phyloP scores from a whole-genome alignment of 2,797 vertebrate genomes.

The Triplophysa bombifrons region DNA sequence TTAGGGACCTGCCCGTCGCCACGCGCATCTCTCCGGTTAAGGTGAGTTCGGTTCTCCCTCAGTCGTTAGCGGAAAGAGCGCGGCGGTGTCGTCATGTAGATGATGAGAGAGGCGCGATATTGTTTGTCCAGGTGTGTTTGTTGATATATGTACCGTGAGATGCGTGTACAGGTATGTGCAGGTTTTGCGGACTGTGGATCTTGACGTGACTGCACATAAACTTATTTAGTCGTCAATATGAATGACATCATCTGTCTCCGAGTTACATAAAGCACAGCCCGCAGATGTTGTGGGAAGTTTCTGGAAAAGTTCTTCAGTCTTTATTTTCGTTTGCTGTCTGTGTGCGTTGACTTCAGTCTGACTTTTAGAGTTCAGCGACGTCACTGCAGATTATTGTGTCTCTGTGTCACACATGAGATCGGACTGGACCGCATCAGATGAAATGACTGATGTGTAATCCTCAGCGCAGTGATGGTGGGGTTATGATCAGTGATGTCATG shows the following conservation, averaged over 20 bases:
- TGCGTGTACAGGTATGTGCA: background rate
- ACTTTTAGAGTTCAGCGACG: background rate
- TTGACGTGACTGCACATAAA: background rate
- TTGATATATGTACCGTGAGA: background rate
- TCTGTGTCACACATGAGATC: background rate
- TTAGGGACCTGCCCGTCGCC: constrained; percentile 75
- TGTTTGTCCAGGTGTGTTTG: background rate
- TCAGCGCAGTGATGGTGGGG: background rate
- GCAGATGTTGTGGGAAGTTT: background rate
- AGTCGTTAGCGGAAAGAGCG: constrained; percentile 27
- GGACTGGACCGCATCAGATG: background rate
- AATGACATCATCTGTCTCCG: background rate
- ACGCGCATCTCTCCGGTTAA: constrained; percentile 80
- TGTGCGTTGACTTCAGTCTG: background rate
- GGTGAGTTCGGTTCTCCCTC: constrained; percentile 65
- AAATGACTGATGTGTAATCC: no score
- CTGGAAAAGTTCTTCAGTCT: background rate
- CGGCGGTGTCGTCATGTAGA: background rate
- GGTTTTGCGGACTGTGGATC: no score
- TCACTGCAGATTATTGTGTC: background rate
- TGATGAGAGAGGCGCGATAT: background rate
- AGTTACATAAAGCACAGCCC: background rate
- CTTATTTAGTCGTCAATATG: background rate
- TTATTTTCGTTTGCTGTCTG: background rate
- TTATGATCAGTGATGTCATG: no score